A percentile compares a stretch with the other conserved stretches of the same genome.
These are phyloP conservation scores for Myripristis murdjan DNA, from an alignment of 2,797 vertebrate genomes.

Conservation along the genomic window DNA sequence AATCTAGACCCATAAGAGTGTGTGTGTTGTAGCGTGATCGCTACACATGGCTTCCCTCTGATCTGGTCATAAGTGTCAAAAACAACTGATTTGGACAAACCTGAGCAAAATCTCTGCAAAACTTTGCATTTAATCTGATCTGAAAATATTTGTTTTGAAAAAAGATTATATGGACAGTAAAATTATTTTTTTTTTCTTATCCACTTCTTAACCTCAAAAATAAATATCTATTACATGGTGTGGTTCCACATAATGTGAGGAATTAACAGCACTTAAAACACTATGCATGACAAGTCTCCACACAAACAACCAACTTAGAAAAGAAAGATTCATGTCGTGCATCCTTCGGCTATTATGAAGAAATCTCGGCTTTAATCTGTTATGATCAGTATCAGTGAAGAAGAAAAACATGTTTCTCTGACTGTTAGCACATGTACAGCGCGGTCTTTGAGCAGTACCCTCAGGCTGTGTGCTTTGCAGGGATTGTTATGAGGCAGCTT, in stretches of 20 bases:
- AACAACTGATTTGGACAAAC: neutral
- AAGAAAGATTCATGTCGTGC: slow-evolving; percentile 43
- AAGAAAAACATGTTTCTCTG: slow-evolving; percentile 84
- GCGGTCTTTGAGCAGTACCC: slow-evolving; percentile 38
- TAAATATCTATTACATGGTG: slow-evolving; percentile 43
- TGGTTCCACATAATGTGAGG: slow-evolving; percentile 37
- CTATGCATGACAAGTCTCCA: slow-evolving; percentile 52
- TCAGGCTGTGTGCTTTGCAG: slow-evolving; percentile 69
- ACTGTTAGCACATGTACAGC: slow-evolving; percentile 45
- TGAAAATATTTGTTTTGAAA: slow-evolving; percentile 50
- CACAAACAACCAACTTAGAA: slow-evolving; percentile 70
- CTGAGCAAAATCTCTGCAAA: slow-evolving; percentile 16
- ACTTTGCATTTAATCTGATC: slow-evolving; percentile 32
- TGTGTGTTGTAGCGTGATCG: neutral
- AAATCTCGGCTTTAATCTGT: slow-evolving; percentile 75
- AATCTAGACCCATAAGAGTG: slow-evolving; percentile 1
- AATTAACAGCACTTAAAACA: slow-evolving; percentile 64
- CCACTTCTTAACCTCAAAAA: slow-evolving; percentile 13
- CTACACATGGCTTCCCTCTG: neutral
- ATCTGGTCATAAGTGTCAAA: slow-evolving; percentile 14
- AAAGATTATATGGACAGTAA: slow-evolving; percentile 49
- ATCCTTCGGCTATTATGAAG: slow-evolving; percentile 71
- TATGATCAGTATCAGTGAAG: slow-evolving; percentile 63
- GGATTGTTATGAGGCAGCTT: slow-evolving; percentile 74
- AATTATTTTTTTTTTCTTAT: slow-evolving; percentile 46